Base-by-base conservation (phyloP, 2,888 invertebrate genomes). In the Leucophenga maculata region DNA sequence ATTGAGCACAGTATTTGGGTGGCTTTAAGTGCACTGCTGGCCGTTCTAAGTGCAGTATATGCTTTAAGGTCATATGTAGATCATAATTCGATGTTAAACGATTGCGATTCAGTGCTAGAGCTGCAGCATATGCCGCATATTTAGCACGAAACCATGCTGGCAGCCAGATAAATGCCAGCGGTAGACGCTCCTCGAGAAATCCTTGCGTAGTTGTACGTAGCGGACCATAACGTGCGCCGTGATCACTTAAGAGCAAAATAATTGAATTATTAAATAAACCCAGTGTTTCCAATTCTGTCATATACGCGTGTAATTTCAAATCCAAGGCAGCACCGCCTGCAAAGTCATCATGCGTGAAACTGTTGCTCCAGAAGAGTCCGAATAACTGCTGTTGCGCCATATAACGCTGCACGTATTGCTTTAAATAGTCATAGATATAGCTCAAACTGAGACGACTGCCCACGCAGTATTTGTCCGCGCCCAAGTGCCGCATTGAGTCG, bases 101-200 rank as follows among this genome's bases (percentile, higher is more conserved):
- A 73, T 91, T 90, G 57, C 90, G 90, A 82, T 95, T 94, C 0
- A 87, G 77, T 22, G 86, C 83, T 26, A 94, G 80, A 60, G 91
- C 90, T 14, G 88, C 84, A 9, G 90, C 90, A 75, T 91, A 90
- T 0, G 86, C 79, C 0, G 91, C 90, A 75, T 91, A 87, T 52
- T 86, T 86, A 0, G 85, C 86, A 69, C 90, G 90, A 76, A 93
- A 93, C 89, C 90, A 90, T 22, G 89, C 85, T 0, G 95, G 94
- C 46, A 92, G 74, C 86, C 91, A 92, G n/a, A 94, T 86, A 78
- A 92, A 93, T 55, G 94, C 88, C 80, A 92, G 92, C 0, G 95
- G 94, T 76, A 94, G 81, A 16, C 94, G 90, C 76, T 94, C 93
- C 79, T 95, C 94, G 75, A 93, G 91, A 90, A 93, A 94, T 0